phyloP scores from a whole-genome alignment of 2,113 vertebrate genomes.

The cat (Felis catus) region F.catus_Fca126_mat1.0 CM031414.1:85181001-85181500 shows the following conservation, averaged over 20 bases:
- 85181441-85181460: slow-evolving; percentile 48
- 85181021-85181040: neutral
- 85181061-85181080: neutral
- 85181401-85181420: slow-evolving; percentile 63
- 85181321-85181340: slow-evolving; percentile 80
- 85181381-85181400: slow-evolving; percentile 67
- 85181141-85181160: neutral
- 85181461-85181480: slow-evolving; percentile 41
- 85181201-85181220: neutral
- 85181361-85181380: slow-evolving; percentile 53
- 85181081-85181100: neutral
- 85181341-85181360: slow-evolving; percentile 72
- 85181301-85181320: slow-evolving; percentile 74
- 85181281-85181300: slow-evolving; percentile 53
- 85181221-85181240: slow-evolving; percentile 74
- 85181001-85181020: neutral
- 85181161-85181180: neutral
- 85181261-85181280: slow-evolving; percentile 68
- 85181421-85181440: slow-evolving; percentile 57
- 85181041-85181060: neutral
- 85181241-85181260: slow-evolving; percentile 65
- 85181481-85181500: neutral
- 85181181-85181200: neutral
- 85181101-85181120: neutral
- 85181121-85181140: neutral